These are phyloP conservation scores for Trigoniulus corallinus DNA, from an alignment of 1,140 invertebrate genomes.

Conservation along the genomic window DNA sequence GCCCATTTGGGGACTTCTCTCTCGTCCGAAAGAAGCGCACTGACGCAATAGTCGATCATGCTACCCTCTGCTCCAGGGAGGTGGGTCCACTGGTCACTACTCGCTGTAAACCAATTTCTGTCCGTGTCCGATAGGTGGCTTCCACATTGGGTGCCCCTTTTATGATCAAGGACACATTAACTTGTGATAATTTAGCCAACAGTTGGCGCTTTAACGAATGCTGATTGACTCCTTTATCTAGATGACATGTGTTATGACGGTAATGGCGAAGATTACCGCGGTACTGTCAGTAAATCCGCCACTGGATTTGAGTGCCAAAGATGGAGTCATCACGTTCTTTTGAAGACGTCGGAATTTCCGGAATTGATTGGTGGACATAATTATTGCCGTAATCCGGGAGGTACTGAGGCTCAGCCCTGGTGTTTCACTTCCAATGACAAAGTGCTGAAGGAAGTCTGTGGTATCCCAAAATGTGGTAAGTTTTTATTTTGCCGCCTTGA, in stretches of 20 bases:
- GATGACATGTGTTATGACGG: conserved; percentile 68
- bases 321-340: conserved; percentile 58
- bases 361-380: conserved; percentile 74
- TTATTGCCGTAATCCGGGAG: conserved; percentile 82
- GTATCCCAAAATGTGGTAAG: conserved; percentile 64
- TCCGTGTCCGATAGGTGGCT: too few relatives aligned
- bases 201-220: too few relatives aligned
- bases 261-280: conserved; percentile 61
- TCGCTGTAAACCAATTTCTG: too few relatives aligned
- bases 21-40: too few relatives aligned
- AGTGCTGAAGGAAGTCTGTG: conserved; percentile 49
- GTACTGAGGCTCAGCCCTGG: conserved; percentile 64
- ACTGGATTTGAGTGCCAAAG: conserved; percentile 56
- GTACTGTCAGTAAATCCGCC: conserved; percentile 48
- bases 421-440: conserved; percentile 46
- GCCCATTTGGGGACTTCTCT: too few relatives aligned
- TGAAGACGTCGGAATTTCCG: conserved; percentile 53
- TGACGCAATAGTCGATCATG: too few relatives aligned
- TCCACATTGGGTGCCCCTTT: too few relatives aligned
- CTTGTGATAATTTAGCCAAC: too few relatives aligned
- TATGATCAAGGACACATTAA: too few relatives aligned
- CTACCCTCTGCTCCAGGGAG: too few relatives aligned
- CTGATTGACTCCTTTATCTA: conserved; percentile 12
- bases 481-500: too few relatives aligned
- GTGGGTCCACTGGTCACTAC: too few relatives aligned